phyloP scores from a whole-genome alignment of 2,113 vertebrate species.

The Oryzias javanicus region DNA sequence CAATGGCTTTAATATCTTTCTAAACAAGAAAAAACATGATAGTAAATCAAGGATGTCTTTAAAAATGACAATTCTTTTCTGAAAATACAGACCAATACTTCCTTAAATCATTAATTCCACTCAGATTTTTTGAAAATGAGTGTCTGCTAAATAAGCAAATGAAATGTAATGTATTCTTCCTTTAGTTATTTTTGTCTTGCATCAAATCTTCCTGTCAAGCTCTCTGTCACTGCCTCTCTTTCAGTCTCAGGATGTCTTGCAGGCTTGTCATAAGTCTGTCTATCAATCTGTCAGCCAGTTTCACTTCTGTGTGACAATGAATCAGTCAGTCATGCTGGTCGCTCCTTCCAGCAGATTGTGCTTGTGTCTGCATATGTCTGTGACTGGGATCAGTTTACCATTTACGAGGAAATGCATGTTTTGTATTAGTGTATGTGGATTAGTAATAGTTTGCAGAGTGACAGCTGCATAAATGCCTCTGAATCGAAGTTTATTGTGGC shows the following conservation, averaged over 20 bases:
- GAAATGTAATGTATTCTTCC: background rate
- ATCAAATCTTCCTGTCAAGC: background rate
- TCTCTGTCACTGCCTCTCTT: conserved; percentile 12
- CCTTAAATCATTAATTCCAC: background rate
- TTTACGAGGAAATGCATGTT: conserved; percentile 3
- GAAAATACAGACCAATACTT: too few relatives aligned
- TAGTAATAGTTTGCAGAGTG: too few relatives aligned
- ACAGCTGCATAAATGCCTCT: too few relatives aligned
- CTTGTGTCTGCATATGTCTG: conserved; percentile 1
- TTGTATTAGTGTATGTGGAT: background rate
- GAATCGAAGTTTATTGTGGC: too few relatives aligned
- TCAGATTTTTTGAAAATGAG: background rate
- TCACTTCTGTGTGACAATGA: conserved; percentile 25
- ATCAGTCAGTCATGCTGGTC: conserved; percentile 19
- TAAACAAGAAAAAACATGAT: too few relatives aligned
- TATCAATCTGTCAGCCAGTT: conserved; percentile 39
- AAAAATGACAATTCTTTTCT: too few relatives aligned
- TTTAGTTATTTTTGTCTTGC: conserved; percentile 8
- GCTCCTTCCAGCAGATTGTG: conserved; percentile 4
- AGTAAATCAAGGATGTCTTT: too few relatives aligned
- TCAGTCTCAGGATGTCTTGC: conserved; percentile 22
- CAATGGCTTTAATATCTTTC: too few relatives aligned
- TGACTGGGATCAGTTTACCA: background rate
- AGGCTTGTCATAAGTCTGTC: conserved; percentile 38
- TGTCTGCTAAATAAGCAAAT: background rate